These are phyloP conservation scores for Nyctibius bracteatus DNA, from an alignment of 2,113 vertebrate species.

Conservation along the genomic window DNA sequence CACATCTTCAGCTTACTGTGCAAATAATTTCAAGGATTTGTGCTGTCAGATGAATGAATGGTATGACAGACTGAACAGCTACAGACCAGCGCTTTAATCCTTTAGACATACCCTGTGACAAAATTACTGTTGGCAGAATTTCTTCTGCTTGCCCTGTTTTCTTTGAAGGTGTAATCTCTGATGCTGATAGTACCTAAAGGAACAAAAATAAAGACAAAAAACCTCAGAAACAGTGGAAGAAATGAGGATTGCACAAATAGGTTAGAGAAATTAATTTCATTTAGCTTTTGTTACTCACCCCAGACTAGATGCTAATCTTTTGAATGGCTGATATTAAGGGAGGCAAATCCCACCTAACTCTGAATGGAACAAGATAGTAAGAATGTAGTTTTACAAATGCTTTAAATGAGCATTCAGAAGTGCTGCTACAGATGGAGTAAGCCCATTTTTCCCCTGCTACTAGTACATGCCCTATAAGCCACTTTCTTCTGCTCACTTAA, in stretches of 20 bases:
- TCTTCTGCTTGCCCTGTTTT: constrained; percentile 65
- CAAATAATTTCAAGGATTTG: background rate
- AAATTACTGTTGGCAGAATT: background rate
- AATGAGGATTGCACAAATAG: background rate
- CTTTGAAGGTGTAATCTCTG: constrained; percentile 6
- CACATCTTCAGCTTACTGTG: background rate
- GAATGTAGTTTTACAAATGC: background rate
- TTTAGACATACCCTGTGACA: constrained; percentile 45
- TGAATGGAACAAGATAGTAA: background rate
- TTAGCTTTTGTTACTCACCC: background rate
- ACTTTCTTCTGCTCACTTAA: background rate
- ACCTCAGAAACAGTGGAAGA: background rate
- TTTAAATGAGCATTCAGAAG: background rate
- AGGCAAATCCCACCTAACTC: background rate
- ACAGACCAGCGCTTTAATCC: background rate
- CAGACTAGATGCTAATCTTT: background rate
- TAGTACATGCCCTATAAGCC: background rate
- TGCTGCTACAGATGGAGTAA: background rate
- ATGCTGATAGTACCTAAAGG: background rate
- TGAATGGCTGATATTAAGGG: background rate
- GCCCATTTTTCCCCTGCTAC: background rate
- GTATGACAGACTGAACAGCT: background rate
- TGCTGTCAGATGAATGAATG: background rate
- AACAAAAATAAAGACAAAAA: background rate
- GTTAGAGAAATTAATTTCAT: background rate